A percentile compares a stretch with the other conserved stretches of the same genome.
Evolutionary conservation across 2,888 invertebrate species (phyloP).

Genomic region (Melanostoma mellinum): DNA sequence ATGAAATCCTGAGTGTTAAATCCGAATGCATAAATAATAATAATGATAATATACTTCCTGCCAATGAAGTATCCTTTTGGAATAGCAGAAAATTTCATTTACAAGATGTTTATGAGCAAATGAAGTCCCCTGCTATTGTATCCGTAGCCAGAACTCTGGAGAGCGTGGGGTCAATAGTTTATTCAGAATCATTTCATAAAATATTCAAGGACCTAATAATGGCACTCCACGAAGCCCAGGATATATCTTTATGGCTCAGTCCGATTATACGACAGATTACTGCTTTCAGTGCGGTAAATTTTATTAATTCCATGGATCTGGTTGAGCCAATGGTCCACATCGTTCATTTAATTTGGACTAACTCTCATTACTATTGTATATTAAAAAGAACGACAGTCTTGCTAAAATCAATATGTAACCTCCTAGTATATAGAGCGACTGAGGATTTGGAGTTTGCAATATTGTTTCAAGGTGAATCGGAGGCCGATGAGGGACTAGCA

Average conservation of each 20-base stretch:
- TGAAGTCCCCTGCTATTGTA: constrained; percentile 90
- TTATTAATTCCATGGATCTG: constrained; percentile 85
- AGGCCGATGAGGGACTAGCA: constrained; percentile 88
- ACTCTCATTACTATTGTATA: constrained; percentile 89
- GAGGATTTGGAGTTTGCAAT: constrained; percentile 89
- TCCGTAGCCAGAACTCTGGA: constrained; percentile 92
- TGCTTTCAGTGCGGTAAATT: constrained; percentile 87
- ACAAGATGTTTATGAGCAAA: constrained; percentile 93
- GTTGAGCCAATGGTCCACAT: constrained; percentile 90
- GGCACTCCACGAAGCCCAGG: constrained; percentile 92
- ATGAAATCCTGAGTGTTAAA: constrained; percentile 80
- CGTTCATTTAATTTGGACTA: constrained; percentile 93
- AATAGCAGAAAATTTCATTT: constrained; percentile 89
- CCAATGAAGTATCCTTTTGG: constrained; percentile 92
- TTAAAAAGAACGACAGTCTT: constrained; percentile 87
- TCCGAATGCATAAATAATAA: constrained; percentile 60
- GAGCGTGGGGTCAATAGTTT: constrained; percentile 88
- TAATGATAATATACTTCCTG: constrained; percentile 84
- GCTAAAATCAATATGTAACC: constrained; percentile 91
- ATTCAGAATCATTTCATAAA: constrained; percentile 89
- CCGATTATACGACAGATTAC: constrained; percentile 84
- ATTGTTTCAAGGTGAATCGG: constrained; percentile 93
- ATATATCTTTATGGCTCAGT: constrained; percentile 91
- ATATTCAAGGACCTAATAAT: constrained; percentile 89
- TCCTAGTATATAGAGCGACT: constrained; percentile 90